Conservation (phyloP, 2,797 vertebrate species). For the Sorex maritimensis region DNA sequence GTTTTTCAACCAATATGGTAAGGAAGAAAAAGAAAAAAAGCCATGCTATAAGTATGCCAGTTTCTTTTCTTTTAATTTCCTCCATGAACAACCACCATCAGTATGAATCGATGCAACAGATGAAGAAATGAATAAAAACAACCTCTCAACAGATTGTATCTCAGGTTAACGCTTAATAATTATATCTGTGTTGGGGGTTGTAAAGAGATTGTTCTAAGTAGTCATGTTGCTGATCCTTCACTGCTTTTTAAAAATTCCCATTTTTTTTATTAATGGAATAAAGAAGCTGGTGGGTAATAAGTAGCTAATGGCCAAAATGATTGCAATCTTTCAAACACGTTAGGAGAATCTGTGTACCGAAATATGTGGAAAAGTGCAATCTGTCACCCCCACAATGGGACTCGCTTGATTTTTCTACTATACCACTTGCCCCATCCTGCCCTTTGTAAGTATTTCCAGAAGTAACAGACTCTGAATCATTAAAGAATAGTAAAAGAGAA, state of each 20-base stretch:
- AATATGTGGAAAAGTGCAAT: constrained; percentile 88
- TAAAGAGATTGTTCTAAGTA: constrained; percentile 83
- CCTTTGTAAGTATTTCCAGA: constrained; percentile 86
- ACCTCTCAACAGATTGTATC: constrained; percentile 89
- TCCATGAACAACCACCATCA: constrained; percentile 79
- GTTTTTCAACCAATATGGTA: constrained; percentile 82
- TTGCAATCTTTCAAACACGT: constrained; percentile 84
- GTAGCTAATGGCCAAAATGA: constrained; percentile 91
- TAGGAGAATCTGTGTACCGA: constrained; percentile 85
- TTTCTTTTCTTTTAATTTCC: constrained; percentile 71
- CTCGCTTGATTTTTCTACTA: constrained; percentile 77
- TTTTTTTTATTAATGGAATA: constrained; percentile 82
- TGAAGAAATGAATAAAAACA: constrained; percentile 85
- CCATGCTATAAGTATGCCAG: constrained; percentile 88
- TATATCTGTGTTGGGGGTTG: constrained; percentile 85
- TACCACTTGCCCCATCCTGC: constrained; percentile 53
- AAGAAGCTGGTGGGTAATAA: constrained; percentile 83
- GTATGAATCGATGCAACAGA: constrained; percentile 78
- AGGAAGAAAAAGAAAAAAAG: constrained; percentile 85
- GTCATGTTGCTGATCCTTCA: constrained; percentile 80
- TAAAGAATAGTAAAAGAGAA: constrained; percentile 84
- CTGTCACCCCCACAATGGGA: constrained; percentile 80
- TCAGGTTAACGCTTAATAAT: constrained; percentile 90
- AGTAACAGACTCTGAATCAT: constrained; percentile 84
- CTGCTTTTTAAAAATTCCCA: constrained; percentile 80